Evolutionary conservation across 2,113 vertebrate species (phyloP), one percentile per base, ranked within the genome.

Genomic region (Cyphomyrus discorhynchus): DNA sequence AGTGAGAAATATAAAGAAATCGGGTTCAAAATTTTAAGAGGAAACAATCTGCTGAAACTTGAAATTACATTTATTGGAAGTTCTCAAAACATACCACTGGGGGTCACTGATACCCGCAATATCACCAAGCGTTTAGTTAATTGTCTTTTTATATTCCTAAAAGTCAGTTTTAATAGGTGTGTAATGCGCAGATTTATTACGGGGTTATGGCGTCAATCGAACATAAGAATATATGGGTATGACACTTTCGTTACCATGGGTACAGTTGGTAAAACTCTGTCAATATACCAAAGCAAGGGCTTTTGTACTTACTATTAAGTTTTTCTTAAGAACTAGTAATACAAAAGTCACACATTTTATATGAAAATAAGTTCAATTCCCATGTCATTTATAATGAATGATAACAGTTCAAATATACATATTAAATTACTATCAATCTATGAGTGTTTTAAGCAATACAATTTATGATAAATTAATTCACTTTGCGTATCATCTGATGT

Each of bases 131-230:
- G 58, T 49, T 53, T 89, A 49, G 46, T n/a, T 19, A 35, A n/a
- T 49, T 83, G 66, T 27, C 49, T n/a, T 88, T 92, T 94, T 94
- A 94, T 94, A 95, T 94, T 94, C 94, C 93, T 95, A 94, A 94
- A 90, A 93, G 88, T 95, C 94, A 93, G 93, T 94, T 92, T 94
- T 92, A 95, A 93, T 93, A 91, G 92, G 93, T 93, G 91, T 93
- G 94, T 10, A 94, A 91, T 89, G 91, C 90, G 92, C 92, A 91
- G 31, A 92, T 90, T 91, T 89, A 92, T 91, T 94, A 94, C 92
- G 95, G 89, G 91, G 89, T 93, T 91, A 91, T 92, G 92, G 90
- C 90, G 90, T 92, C 90, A 91, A 91, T 93, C 92, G 91, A 93
- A 93, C 91, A 89, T 91, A 70, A 91, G 66, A 46, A 86, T 90